These are phyloP conservation scores for Lamellibrachia luymesi DNA, from an alignment of 1,140 invertebrate species.

Conservation along the genomic window DNA sequence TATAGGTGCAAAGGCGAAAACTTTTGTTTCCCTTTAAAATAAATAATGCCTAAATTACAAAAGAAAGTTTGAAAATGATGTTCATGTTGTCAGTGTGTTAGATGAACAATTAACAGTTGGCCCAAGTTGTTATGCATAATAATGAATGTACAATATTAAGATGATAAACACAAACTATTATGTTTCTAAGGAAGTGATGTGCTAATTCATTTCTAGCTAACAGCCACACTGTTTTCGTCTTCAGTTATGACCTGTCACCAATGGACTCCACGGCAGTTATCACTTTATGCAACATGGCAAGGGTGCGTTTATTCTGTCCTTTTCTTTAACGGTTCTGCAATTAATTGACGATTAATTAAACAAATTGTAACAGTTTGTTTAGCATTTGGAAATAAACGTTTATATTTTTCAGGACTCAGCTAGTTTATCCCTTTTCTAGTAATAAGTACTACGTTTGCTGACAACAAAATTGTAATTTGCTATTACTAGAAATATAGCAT, in stretches of 20 bases:
- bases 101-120: too few species aligned
- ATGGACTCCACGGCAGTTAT: slow-evolving; percentile 49
- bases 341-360: background rate
- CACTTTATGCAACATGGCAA: slow-evolving; percentile 49
- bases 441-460: too few species aligned
- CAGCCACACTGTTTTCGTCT: slow-evolving; percentile 23
- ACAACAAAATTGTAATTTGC: too few species aligned
- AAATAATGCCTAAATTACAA: too few species aligned
- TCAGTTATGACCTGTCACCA: slow-evolving; percentile 50
- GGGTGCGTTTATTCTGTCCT: slow-evolving; percentile 35
- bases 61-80: too few species aligned
- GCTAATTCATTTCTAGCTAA: too few species aligned
- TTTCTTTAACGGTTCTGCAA: background rate
- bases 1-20: too few species aligned
- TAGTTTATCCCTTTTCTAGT: background rate
- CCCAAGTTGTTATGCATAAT: too few species aligned
- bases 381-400: background rate
- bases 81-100: too few species aligned
- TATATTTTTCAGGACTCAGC: background rate
- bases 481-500: too few species aligned
- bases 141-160: background rate
- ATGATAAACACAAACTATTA: background rate
- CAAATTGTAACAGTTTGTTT: background rate
- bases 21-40: too few species aligned
- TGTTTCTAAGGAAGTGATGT: background rate